Evolutionary conservation across 2,113 vertebrate species (phyloP), one percentile per base, ranked within the genome.

Genomic region (Cheilinus undulatus): DNA sequence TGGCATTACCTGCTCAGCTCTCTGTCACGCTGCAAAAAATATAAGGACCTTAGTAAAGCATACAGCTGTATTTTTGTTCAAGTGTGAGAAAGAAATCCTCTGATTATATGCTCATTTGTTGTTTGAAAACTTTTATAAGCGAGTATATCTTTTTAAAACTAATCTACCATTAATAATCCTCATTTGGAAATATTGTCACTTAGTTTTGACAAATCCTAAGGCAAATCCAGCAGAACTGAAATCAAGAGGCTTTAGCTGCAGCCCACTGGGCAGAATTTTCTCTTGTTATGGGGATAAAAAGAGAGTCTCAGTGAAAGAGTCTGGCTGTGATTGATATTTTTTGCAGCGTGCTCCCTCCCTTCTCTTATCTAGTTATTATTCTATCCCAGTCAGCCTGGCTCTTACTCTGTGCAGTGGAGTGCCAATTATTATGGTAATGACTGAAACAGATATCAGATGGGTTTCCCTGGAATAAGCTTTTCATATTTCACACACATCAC

Each of bases 351-450:
- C 48, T 56, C 69, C 62, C 76, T 60, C 75, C 67, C 46, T 45
- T 58, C 65, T 52, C 20, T 7, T 70, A 30, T 65, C 85, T 69
- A 67, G 78, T 87, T 83, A 84, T 82, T 90, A 88, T 92, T 91
- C 86, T 53, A 46, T 58, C 67, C 71, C 38, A 78, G 68, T 77
- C 78, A 19, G 15, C 68, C 43, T 53, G 65, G 58, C 75, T 82
- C 70, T 78, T 76, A 76, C 86, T 82, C 80, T 78, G 78, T 83
- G 83, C 84, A 83, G 45, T 85, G 70, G 77, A 86, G 87, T 80
- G 78, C 70, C 87, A 89, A 91, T 90, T 91, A 92, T 90, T 90
- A 90, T 91, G 88, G 81, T 89, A 92, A 91, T 91, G 80, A 81
- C 80, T 81, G 90, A 88, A 91, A 91, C 87, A 86, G 87, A 92